Evolutionary conservation across 2,888 invertebrate species (phyloP), one percentile per base, ranked within the genome.

Genomic region (Stratiomys singularior): DNA sequence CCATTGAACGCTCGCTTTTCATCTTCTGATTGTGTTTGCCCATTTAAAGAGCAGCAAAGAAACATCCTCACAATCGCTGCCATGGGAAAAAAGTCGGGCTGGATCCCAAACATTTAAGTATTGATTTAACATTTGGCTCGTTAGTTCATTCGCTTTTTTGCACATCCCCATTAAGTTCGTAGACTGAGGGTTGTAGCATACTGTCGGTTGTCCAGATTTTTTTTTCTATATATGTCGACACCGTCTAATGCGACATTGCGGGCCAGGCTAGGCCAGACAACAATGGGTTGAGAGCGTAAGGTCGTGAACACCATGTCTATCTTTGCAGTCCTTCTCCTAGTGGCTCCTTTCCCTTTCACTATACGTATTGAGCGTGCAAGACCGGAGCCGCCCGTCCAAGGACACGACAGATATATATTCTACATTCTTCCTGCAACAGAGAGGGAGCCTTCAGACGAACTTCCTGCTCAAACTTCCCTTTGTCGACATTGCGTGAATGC

Each of bases 281-380:
- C 60, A 30, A 74, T 28, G 74, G 74, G 74, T 74, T 74, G 74
- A 74, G 74, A 58, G 60, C 23, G 74, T 23, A 74, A 74, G 74
- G 74, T 74, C 74, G 74, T 60, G 69, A 21, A 69, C 37, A 74
- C 58, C 30, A 58, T 56, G 56, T 74, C 21, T 58, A 74, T 37
- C 37, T 37, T 37, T 74, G 74, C 58, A 60, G n/a, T n/a, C n/a
- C 74, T 37, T 7, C 52, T 13, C 52, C 52, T 52, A 13, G 15
- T 13, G 7, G 52, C 52, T 52, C 52, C 52, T 52, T 18, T 18
- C 52, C 52, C 52, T n/a, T 52, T 52, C 15, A 52, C 52, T 52
- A 18, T 52, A 9, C 52, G 18, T 4, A 52, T 52, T 52, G 18
- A 15, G 52, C 52, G 52, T 52, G 3, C 4, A 13, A 52, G 52